Evolutionary conservation across 64 coral and sea anemone genomes (phyloP), one percentile per base, ranked within the genome.

Genomic region (Cladopsammia gracilis): DNA sequence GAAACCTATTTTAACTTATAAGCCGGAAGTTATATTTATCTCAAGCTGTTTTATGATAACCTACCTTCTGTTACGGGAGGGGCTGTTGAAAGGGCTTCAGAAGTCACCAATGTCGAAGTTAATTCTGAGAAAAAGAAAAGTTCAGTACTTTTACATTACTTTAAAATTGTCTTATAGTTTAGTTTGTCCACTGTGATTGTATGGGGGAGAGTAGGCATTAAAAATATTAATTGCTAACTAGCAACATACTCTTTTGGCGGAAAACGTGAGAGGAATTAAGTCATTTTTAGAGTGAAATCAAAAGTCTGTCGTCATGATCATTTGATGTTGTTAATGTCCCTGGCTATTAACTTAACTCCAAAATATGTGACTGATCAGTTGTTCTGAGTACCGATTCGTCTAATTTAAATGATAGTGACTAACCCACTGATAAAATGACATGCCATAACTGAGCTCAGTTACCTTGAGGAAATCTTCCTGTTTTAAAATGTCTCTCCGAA

Each of bases 391-490:
- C 13, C 54, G 7, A 57, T 10, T 57, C 54, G 54, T 7, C 54
- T 57, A 10, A 13, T 57, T 57, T 57, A 57, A 7, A 24, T 25
- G 26, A 1, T 64, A 47, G 11, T 34, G 8, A 34, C 12, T 10
- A 1, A 3, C 26, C 7, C 12, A 25, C 10, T 9, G 6, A 12
- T 70, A 26, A 6, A 25, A 6, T 70, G 5, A 10, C 23, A 14
- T 70, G 7, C 7, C 2, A 10, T 25, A 19, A 7, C 26, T 49
- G n/a, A 16, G 16, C 9, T 43, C 6, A 15, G 34, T 49, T 84
- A 65, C 80, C 80, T 84, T 67, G 80, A 45, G 80, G 80, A 48
- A 25, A 20, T 62, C 10, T 4, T 14, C 20, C 80, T 10, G 62
- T 84, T 67, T 24, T 50, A 68, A 65, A 84, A 7, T 51, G 62